These are phyloP conservation scores for Alligator sinensis DNA, from an alignment of 2,113 vertebrate genomes.

Conservation along the genomic window DNA sequence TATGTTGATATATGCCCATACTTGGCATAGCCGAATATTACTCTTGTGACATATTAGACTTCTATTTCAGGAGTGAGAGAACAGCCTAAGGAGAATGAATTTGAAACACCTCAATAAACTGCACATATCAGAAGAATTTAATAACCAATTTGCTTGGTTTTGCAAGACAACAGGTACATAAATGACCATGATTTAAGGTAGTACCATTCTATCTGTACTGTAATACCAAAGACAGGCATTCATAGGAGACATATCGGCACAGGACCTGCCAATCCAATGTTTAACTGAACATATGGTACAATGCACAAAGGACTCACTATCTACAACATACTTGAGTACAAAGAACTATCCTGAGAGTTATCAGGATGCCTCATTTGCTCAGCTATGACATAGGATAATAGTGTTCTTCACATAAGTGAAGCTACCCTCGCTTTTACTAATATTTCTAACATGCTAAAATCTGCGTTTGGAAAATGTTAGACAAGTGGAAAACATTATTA, in stretches of 20 bases:
- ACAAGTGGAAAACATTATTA: background rate
- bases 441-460: background rate
- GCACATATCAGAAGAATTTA: background rate
- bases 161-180: background rate
- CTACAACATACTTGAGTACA: background rate
- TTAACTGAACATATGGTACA: background rate
- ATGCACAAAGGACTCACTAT: background rate
- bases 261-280: background rate
- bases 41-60: background rate
- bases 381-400: background rate
- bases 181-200: background rate
- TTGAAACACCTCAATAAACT: conserved; percentile 45
- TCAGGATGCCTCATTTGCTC: background rate
- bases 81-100: conserved; percentile 20
- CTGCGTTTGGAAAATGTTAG: background rate
- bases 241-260: background rate
- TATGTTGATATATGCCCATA: background rate
- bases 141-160: conserved; percentile 8
- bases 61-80: background rate
- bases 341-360: background rate
- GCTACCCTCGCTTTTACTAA: background rate
- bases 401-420: background rate
- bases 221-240: background rate
- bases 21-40: background rate
- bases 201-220: background rate